Percentiles rank a stretch among this genome's conserved stretches.
Conservation (phyloP, 2,113 vertebrate genomes). For the Heterocephalus glaber region DNA sequence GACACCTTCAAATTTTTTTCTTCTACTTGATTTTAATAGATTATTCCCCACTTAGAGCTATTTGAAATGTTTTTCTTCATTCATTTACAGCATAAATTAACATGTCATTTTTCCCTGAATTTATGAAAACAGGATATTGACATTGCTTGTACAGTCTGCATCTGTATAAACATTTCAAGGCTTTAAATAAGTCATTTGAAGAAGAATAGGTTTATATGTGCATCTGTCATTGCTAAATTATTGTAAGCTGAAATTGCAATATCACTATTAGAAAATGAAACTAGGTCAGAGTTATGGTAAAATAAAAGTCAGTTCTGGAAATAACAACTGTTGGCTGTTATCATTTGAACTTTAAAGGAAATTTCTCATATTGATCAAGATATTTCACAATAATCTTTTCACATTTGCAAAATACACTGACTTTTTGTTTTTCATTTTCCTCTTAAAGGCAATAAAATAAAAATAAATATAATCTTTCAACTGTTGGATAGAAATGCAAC, state of each 20-base stretch:
- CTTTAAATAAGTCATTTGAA: slow-evolving; percentile 73
- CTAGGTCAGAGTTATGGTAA: neutral
- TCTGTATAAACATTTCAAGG: slow-evolving; percentile 63
- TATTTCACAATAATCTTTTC: slow-evolving; percentile 61
- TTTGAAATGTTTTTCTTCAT: slow-evolving; percentile 78
- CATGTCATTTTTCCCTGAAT: slow-evolving; percentile 74
- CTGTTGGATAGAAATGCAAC: neutral
- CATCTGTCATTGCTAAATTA: slow-evolving; percentile 58
- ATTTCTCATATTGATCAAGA: slow-evolving; percentile 48
- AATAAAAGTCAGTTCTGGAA: slow-evolving; percentile 59
- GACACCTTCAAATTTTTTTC: slow-evolving; percentile 77
- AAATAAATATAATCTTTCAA: slow-evolving; percentile 16
- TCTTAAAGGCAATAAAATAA: slow-evolving; percentile 5
- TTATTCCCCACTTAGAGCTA: slow-evolving; percentile 76
- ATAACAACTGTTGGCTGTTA: slow-evolving; percentile 57
- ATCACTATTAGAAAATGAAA: slow-evolving; percentile 71
- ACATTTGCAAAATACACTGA: slow-evolving; percentile 42
- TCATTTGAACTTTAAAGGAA: slow-evolving; percentile 62
- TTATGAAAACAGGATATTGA: slow-evolving; percentile 70
- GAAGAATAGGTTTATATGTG: slow-evolving; percentile 44
- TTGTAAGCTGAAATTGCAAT: slow-evolving; percentile 65
- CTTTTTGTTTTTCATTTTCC: neutral
- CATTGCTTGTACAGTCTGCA: slow-evolving; percentile 42
- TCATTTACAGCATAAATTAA: slow-evolving; percentile 81
- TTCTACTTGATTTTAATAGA: slow-evolving; percentile 82